Evolutionary conservation across 2,888 invertebrate species (phyloP).

Genomic region (Dolomedes plantarius): DNA sequence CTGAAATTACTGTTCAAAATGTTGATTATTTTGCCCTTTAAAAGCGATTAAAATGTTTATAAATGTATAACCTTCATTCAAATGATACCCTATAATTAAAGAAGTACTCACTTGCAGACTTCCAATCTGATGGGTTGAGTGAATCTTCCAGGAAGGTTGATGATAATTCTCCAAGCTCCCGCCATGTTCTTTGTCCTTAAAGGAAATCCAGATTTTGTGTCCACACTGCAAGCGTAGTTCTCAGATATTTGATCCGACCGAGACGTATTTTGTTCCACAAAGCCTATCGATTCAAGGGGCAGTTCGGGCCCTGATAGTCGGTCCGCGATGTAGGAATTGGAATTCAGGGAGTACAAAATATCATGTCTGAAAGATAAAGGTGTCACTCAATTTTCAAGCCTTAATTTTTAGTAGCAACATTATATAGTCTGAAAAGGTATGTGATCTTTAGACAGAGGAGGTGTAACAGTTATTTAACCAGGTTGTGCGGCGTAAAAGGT

Average conservation of each 20-base stretch:
- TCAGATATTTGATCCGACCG: slow-evolving; percentile 13
- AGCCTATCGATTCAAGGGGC: slow-evolving; percentile 10
- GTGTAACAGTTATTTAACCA: too few species aligned
- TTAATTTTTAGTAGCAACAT: too few species aligned
- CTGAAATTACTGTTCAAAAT: too few species aligned
- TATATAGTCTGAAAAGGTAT: too few species aligned
- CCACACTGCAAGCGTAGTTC: slow-evolving; percentile 63
- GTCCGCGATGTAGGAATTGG: slow-evolving; percentile 51
- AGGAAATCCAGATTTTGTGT: slow-evolving; percentile 62
- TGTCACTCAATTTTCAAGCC: too few species aligned
- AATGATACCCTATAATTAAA: too few species aligned
- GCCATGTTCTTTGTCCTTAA: slow-evolving; percentile 63
- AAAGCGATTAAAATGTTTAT: too few species aligned
- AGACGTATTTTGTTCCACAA: slow-evolving; percentile 13
- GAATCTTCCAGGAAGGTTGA: slow-evolving; percentile 67
- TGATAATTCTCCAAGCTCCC: slow-evolving; percentile 71
- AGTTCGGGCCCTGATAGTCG: slow-evolving; percentile 38
- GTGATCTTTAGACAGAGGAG: too few species aligned
- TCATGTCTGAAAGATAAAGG: slow-evolving; percentile 44
- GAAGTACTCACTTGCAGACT: slow-evolving; percentile 70
- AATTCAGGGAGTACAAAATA: slow-evolving; percentile 50
- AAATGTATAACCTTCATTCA: too few species aligned
- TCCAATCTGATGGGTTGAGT: slow-evolving; percentile 68
- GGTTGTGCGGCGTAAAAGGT: too few species aligned
- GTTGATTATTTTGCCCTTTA: too few species aligned